Evolutionary conservation across 1,140 invertebrate species (phyloP).

Genomic region (Dendroctonus valens): DNA sequence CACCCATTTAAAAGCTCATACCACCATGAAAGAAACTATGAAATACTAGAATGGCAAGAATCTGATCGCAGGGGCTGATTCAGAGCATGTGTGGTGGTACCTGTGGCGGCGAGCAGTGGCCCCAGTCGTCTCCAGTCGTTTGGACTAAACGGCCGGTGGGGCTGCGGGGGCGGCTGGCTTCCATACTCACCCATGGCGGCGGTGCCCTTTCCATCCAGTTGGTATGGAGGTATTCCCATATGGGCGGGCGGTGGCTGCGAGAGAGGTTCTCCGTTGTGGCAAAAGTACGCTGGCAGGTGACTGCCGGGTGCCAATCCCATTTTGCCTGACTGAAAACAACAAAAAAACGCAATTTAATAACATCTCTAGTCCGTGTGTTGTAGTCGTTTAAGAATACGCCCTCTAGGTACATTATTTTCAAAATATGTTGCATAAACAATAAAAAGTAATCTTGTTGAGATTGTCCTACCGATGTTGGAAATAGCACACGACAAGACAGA

Average conservation of each 20-base stretch:
- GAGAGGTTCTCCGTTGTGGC: conserved; percentile 80
- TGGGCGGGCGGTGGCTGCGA: conserved; percentile 93
- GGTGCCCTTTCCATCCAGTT: conserved; percentile 73
- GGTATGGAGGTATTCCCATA: conserved; percentile 94
- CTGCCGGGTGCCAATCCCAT: conserved; percentile 73
- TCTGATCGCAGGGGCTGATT: too few species aligned
- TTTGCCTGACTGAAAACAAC: conserved; percentile 77
- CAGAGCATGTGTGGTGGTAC: conserved; percentile 46
- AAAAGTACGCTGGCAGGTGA: conserved; percentile 80
- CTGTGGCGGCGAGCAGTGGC: conserved; percentile 57
- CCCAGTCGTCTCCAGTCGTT: conserved; percentile 58
- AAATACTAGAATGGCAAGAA: too few species aligned
- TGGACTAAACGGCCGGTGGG: conserved; percentile 50
- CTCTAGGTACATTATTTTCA: too few species aligned
- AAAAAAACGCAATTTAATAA: conserved; percentile 46
- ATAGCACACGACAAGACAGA: too few species aligned
- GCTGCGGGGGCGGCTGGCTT: conserved; percentile 42
- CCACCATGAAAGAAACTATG: too few species aligned
- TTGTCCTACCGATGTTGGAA: too few species aligned
- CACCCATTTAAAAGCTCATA: too few species aligned
- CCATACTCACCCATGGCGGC: conserved; percentile 65
- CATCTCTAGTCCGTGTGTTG: too few species aligned
- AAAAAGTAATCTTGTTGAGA: too few species aligned
- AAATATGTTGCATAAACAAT: too few species aligned
- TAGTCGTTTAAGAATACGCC: too few species aligned